phyloP scores from a whole-genome alignment of 1,140 invertebrate species.

The Tetragonula clypearis region DNA sequence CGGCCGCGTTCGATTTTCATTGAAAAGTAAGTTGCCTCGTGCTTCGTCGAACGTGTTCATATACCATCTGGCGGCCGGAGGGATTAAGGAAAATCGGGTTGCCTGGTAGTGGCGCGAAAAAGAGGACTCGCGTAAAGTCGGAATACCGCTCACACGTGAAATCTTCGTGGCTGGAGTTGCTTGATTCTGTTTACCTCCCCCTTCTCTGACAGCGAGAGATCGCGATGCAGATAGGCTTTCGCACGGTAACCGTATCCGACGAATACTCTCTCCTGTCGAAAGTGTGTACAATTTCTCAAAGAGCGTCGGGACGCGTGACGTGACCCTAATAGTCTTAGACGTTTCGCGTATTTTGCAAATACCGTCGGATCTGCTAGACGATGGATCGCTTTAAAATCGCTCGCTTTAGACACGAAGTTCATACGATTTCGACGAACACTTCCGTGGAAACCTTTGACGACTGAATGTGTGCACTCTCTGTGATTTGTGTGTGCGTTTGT shows the following conservation, averaged over 20 bases:
- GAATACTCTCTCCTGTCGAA: conserved; percentile 14
- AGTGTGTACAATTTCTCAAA: conserved; percentile 56
- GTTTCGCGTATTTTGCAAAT: conserved; percentile 10
- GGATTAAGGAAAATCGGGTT: conserved; percentile 67
- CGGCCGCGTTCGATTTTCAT: conserved; percentile 56
- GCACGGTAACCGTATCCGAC: conserved; percentile 50
- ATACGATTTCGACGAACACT: background rate
- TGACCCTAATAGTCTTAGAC: background rate
- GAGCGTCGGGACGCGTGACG: conserved; percentile 35
- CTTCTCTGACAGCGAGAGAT: conserved; percentile 41
- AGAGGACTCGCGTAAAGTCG: conserved; percentile 3
- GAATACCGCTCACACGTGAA: conserved; percentile 35
- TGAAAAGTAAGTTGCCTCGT: conserved; percentile 58
- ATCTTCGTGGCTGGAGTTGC: conserved; percentile 52
- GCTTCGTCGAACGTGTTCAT: conserved; percentile 44
- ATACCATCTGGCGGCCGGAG: conserved; percentile 56
- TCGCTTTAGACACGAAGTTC: background rate
- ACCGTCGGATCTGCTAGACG: background rate
- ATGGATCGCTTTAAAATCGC: background rate
- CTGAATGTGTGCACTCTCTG: background rate
- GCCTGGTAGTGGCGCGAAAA: conserved; percentile 16
- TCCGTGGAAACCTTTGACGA: background rate
- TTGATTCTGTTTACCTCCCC: conserved; percentile 59
- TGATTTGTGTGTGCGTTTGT: background rate
- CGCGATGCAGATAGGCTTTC: conserved; percentile 59